Base-by-base conservation (phyloP, 2,888 invertebrate species). In the Amaurobius ferox region DNA sequence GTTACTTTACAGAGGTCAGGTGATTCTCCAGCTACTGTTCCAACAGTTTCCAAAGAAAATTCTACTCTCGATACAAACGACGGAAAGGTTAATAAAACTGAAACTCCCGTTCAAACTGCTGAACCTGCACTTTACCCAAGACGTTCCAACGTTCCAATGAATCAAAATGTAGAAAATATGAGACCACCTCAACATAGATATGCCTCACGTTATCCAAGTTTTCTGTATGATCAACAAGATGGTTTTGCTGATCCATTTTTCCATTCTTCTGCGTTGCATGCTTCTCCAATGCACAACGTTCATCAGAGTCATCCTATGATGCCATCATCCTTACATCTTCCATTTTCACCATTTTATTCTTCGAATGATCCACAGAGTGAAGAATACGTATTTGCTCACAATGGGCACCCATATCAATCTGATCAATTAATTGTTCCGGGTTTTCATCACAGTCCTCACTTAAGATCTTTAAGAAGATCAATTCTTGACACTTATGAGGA, bases 381-480 rank as follows among this genome's bases (percentile, higher is more conserved):
- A 48, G 23, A 40, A 26, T 62, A 64, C 2, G 70, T 40, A 30
- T 39, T 11, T 7, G 16, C 32, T 16, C 13, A 16, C 1, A 26
- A 62, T 7, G n/a, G 19, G 13, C 16, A 48, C 0, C 35, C 70
- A 9, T 66, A 77, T 5, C 77, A 48, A 13, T 35, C 72, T 5
- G 66, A 48, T 0, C 19, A 48, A 0, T 28, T 76, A 7, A 48
- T 32, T 0, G 19, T 67, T 3, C 70, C 74, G 0, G 74, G 68
- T 9, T 79, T 79, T 30, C 32, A 76, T 13, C 76, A 39, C 48
- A 86, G 79, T 66, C 86, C 79, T 9, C 79, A 79, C n/a, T 32
- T 86, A 6, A 30, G 32, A 30, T 67, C 74, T 11, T 66, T 86
- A 9, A 26, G 86, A 39, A 61, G 79, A 2, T 86, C 86, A 0